Conservation (phyloP, 1,140 invertebrate species). For the Drosophila tsacasi region DNA sequence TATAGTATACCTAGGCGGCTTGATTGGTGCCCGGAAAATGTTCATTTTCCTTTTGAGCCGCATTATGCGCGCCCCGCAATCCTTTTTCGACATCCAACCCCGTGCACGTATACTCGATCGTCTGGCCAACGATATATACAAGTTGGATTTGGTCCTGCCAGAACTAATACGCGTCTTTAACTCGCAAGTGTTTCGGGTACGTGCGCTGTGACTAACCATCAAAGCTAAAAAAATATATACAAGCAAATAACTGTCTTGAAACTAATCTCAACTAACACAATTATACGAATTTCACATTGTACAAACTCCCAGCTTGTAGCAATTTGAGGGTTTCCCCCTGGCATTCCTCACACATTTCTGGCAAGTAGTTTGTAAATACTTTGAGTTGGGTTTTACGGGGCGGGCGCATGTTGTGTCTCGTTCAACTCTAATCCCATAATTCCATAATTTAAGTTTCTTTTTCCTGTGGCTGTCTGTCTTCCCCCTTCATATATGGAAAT, state of each 20-base stretch:
- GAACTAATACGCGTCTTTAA: conserved; percentile 83
- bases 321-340: conserved; percentile 39
- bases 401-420: conserved; percentile 54
- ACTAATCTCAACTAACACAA: conserved; percentile 45
- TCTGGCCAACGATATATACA: conserved; percentile 90
- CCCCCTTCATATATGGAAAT: conserved; percentile 9
- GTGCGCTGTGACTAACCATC: conserved; percentile 67
- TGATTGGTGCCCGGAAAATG: conserved; percentile 55
- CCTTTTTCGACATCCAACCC: conserved; percentile 92
- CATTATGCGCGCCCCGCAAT: conserved; percentile 89
- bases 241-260: not conserved
- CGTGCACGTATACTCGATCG: conserved; percentile 90
- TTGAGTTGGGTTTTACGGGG: conserved; percentile 20
- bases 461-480: conserved; percentile 45
- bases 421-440: conserved; percentile 9
- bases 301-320: conserved; percentile 34
- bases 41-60: conserved; percentile 86
- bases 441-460: conserved; percentile 23
- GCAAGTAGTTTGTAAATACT: conserved; percentile 26
- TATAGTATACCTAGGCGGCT: conserved; percentile 48
- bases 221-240: not conserved
- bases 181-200: conserved; percentile 81
- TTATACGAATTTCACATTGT: conserved; percentile 4
- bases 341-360: not conserved
- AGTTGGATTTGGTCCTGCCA: conserved; percentile 87